phyloP scores from a whole-genome alignment of 2,888 invertebrate genomes.

The Eulithis prunata region DNA sequence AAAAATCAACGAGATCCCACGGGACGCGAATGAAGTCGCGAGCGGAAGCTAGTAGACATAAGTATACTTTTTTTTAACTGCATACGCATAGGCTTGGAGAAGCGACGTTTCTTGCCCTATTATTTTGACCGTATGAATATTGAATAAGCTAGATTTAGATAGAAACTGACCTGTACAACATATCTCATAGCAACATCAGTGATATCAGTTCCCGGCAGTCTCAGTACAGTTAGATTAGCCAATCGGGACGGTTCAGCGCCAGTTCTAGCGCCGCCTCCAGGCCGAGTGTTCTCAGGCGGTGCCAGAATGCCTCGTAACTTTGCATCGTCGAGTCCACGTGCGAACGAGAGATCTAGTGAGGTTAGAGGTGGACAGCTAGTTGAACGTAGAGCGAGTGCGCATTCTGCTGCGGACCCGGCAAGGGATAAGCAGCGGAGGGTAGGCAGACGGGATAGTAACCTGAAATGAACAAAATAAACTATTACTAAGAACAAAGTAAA shows the following conservation, averaged over 20 bases:
- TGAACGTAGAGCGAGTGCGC: constrained; percentile 91
- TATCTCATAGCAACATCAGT: constrained; percentile 92
- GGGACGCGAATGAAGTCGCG: no score
- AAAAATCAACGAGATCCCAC: no score
- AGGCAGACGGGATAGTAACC: constrained; percentile 92
- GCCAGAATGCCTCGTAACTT: constrained; percentile 93
- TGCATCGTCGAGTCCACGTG: constrained; percentile 92
- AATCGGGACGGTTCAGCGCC: constrained; percentile 82
- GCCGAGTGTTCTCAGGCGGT: constrained; percentile 93
- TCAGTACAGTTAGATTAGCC: constrained; percentile 89
- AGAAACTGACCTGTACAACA: constrained; percentile 68
- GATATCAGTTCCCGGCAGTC: constrained; percentile 94
- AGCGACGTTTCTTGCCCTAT: no score
- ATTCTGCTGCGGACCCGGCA: constrained; percentile 90
- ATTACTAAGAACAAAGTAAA: background rate
- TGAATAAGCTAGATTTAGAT: no score
- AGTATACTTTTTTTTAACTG: no score
- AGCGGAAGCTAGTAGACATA: no score
- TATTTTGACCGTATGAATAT: no score
- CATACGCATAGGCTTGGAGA: no score
- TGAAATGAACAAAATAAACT: constrained; percentile 39
- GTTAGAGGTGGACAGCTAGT: constrained; percentile 92
- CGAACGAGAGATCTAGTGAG: constrained; percentile 93
- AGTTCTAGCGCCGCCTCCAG: constrained; percentile 77
- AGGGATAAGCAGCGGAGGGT: constrained; percentile 92